These are phyloP conservation scores for Linurgus olivaceus DNA, from an alignment of 2,797 vertebrate species.

Conservation along the genomic window DNA sequence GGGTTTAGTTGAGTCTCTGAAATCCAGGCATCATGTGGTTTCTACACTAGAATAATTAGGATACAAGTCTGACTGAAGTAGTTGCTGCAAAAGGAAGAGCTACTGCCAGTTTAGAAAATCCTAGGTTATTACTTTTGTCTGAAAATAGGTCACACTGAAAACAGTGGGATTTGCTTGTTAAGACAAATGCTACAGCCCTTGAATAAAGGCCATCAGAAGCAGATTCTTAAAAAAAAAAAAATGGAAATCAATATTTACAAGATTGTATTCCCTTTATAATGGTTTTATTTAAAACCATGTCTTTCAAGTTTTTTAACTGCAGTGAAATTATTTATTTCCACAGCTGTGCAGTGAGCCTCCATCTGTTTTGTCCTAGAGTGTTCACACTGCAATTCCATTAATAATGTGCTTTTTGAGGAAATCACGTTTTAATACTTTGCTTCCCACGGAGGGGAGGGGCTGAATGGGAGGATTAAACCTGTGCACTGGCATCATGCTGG, in stretches of 20 bases:
- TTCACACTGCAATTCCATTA: not conserved
- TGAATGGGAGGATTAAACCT: not conserved
- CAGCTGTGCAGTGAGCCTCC: not conserved
- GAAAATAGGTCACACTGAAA: conserved; percentile 1
- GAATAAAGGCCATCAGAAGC: not conserved
- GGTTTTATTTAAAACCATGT: not conserved
- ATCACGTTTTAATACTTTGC: not conserved
- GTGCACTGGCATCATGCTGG: not conserved
- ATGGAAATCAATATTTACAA: not conserved
- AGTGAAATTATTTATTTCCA: not conserved
- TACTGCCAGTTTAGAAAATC: not conserved
- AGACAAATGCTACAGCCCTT: not conserved
- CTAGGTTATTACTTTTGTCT: not conserved
- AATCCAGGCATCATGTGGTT: not conserved
- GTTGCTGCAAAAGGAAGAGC: not conserved
- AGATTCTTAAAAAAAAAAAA: not conserved
- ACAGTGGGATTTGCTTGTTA: not conserved
- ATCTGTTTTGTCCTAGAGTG: not conserved
- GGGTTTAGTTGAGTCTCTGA: not conserved
- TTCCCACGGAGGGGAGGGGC: not conserved
- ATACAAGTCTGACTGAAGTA: not conserved
- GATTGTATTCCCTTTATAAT: not conserved
- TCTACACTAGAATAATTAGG: not conserved
- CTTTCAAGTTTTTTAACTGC: not conserved
- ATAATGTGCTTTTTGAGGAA: not conserved